Conservation (phyloP, 2,113 vertebrate genomes). For the Xenopus borealis region DNA sequence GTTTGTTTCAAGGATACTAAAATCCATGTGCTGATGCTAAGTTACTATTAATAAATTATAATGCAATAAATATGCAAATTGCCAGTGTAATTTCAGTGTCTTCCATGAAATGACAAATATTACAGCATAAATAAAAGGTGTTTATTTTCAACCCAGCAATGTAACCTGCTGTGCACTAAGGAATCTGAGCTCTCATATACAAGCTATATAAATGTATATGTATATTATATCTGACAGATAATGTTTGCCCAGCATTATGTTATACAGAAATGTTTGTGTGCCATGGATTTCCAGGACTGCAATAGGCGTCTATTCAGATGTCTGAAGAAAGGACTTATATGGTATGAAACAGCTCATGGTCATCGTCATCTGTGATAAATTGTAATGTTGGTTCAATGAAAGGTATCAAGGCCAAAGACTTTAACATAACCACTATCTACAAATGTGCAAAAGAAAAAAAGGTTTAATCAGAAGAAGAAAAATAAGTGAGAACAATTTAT, state of each 20-base stretch:
- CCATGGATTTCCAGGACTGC: background rate
- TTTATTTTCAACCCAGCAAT: background rate
- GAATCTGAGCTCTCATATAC: background rate
- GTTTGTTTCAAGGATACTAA: no score
- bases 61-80: no score
- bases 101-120: no score
- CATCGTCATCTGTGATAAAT: background rate
- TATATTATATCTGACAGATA: background rate
- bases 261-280: conserved; percentile 23
- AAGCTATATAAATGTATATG: background rate
- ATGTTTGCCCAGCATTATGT: background rate
- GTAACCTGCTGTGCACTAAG: background rate
- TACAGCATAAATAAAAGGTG: no score
- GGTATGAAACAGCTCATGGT: conserved; percentile 13
- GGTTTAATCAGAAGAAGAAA: background rate
- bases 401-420: background rate
- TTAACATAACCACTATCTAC: background rate
- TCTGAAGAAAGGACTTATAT: conserved; percentile 22
- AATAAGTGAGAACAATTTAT: no score
- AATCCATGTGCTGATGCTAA: no score
- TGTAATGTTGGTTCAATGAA: background rate
- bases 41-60: no score
- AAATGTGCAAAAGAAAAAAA: background rate
- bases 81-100: no score
- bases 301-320: conserved; percentile 1